Evolutionary conservation across 2,797 vertebrate species (phyloP).

Genomic region (Steatocranus sp.): DNA sequence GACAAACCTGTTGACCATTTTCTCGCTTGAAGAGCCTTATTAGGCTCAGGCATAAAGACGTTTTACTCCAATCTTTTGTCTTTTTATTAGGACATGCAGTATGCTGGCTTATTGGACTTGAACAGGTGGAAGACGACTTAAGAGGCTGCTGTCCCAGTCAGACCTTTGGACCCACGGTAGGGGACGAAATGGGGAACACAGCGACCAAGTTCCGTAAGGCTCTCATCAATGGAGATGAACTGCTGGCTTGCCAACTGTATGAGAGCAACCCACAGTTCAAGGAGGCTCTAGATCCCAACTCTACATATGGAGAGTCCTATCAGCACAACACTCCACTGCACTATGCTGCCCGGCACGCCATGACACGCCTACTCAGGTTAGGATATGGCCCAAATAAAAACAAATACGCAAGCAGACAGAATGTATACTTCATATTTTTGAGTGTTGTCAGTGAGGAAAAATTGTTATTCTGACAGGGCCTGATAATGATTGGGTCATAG

Average conservation of each 20-base stretch:
- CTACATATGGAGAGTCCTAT: constrained; percentile 96
- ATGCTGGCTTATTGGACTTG: constrained; percentile 72
- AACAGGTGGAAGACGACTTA: constrained; percentile 69
- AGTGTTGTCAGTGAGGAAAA: neutral
- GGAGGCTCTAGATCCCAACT: constrained; percentile 96
- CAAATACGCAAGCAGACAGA: neutral
- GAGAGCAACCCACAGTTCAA: constrained; percentile 96
- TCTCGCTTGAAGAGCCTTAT: neutral
- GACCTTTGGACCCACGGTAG: constrained; percentile 20
- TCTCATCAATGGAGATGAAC: constrained; percentile 94
- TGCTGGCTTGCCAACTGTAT: constrained; percentile 93
- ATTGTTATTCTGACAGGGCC: neutral
- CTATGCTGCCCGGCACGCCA: constrained; percentile 94
- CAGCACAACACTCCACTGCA: constrained; percentile 98
- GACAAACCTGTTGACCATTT: neutral
- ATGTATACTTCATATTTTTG: neutral
- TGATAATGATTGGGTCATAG: neutral
- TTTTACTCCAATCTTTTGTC: neutral
- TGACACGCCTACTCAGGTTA: constrained; percentile 95
- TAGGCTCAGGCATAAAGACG: neutral
- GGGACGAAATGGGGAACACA: constrained; percentile 91
- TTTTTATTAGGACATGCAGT: constrained; percentile 71
- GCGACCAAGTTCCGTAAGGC: constrained; percentile 99
- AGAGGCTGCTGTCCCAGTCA: constrained; percentile 51
- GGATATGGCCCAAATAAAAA: constrained; percentile 24